Evolutionary conservation across 2,797 vertebrate species (phyloP).

Genomic region (Myotis daubentonii): DNA sequence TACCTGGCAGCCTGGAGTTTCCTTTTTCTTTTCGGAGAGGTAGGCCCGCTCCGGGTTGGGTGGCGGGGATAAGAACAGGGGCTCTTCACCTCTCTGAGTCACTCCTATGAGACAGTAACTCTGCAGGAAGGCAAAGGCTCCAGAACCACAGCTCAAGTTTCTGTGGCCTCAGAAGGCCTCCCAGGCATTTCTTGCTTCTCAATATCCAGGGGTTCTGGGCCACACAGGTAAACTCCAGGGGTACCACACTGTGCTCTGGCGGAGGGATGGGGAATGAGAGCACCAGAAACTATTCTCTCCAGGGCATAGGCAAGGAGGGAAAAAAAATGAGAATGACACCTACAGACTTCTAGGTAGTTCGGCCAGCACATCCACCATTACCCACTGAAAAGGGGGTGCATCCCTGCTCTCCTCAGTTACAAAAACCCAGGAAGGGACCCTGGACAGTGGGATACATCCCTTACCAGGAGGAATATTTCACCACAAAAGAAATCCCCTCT

Average conservation of each 20-base stretch:
- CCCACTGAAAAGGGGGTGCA: accelerated
- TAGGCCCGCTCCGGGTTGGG: not conserved
- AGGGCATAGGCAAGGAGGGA: not conserved
- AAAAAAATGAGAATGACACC: not conserved
- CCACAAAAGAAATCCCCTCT: constrained; percentile 68
- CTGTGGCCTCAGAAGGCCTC: not conserved
- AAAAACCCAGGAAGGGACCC: not conserved
- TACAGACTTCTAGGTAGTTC: not conserved
- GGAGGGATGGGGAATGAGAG: not conserved
- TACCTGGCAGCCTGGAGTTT: not conserved
- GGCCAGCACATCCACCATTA: not conserved
- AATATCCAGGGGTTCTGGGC: not conserved
- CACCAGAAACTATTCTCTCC: not conserved
- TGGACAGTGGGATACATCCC: not conserved
- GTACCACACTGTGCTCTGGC: not conserved
- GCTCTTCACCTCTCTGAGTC: not conserved
- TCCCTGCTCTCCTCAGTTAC: not conserved
- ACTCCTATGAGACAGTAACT: not conserved
- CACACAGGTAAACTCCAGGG: not conserved
- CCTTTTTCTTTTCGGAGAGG: not conserved
- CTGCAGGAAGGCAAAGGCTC: not conserved
- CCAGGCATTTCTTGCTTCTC: not conserved
- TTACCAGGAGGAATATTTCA: not conserved
- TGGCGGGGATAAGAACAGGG: too few relatives aligned
- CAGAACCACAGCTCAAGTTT: not conserved